phyloP scores from a whole-genome alignment of 2,888 invertebrate genomes.

The Eubasilissa splendida region DNA sequence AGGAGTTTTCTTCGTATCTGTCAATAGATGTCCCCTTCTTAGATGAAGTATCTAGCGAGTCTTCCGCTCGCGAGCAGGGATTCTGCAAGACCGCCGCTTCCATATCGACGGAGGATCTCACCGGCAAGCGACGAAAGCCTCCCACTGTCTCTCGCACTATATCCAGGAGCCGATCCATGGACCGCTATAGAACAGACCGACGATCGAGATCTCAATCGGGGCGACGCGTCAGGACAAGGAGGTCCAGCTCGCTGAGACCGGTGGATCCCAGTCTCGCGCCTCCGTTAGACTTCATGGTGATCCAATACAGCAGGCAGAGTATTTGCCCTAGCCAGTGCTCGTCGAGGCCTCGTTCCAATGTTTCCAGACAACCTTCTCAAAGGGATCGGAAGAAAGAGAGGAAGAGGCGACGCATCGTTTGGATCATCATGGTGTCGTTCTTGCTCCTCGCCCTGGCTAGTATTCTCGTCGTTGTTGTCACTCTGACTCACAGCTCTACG shows the following conservation, averaged over 20 bases:
- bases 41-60: slow-evolving; percentile 52
- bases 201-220: slow-evolving; percentile 48
- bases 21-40: slow-evolving; percentile 52
- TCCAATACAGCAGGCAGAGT: slow-evolving; percentile 42
- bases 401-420: slow-evolving; percentile 79
- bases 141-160: slow-evolving; percentile 49
- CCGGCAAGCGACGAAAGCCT: slow-evolving; percentile 12
- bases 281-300: slow-evolving; percentile 69
- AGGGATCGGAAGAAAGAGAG: slow-evolving; percentile 76
- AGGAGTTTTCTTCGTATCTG: slow-evolving; percentile 47
- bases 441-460: slow-evolving; percentile 82
- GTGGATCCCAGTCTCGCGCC: slow-evolving; percentile 57
- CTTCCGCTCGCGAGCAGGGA: slow-evolving; percentile 31
- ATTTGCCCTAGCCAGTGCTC: slow-evolving; percentile 66
- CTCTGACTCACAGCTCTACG: slow-evolving; percentile 81
- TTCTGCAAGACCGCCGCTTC: slow-evolving; percentile 29
- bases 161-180: slow-evolving; percentile 53
- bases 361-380: slow-evolving; percentile 67
- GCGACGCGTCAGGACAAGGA: slow-evolving; percentile 38
- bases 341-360: slow-evolving; percentile 69
- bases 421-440: slow-evolving; percentile 81
- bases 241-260: slow-evolving; percentile 60
- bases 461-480: slow-evolving; percentile 84
- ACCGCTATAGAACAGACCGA: slow-evolving; percentile 46
- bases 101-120: slow-evolving; percentile 51